Evolutionary conservation across 1,140 invertebrate species (phyloP), one percentile per base, ranked within the genome.

Genomic region (Drosophila varians): DNA sequence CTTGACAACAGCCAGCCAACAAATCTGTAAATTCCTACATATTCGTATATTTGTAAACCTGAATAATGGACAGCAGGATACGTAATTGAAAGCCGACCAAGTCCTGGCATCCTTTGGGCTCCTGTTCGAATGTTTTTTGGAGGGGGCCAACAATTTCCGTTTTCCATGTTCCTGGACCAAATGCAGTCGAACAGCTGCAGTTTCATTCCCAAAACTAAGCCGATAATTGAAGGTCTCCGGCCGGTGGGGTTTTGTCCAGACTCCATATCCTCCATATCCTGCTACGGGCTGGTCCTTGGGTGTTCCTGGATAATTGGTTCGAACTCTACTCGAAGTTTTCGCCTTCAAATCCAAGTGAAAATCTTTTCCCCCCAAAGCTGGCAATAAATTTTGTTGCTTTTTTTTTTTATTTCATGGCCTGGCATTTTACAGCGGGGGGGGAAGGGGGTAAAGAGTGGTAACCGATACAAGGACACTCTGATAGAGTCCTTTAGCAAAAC

Each of bases 211-310:
- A 16, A 16, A 28, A 42, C 69, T 72, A 72, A 72, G 69, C 69
- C 69, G 68, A 72, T 72, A 72, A 72, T 72, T 72, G 69, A 72
- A 72, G 68, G 47, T 61, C 68, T 52, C n/a, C n/a, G 12, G 53
- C 8, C 38, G 16, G 19, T 12, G 31, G 25, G 16, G 36, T 16
- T 25, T 19, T 51, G 9, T 16, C 12, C 36, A 14, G 14, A 16
- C 36, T 21, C 28, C 26, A 7, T 9, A 38, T 14, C n/a, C 12
- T 7, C 36, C 36, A n/a, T 21, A 23, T 23, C 45, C 55, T 42
- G 9, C 11, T 18, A 16, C 7, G 9, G 9, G 28, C 43, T 26
- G 5, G 21, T 40, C 48, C 31, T 23, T 9, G 12, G 48, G 14
- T 23, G 38, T 14, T 26, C 11, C 42, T 5, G 26, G 18, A 66